Evolutionary conservation across 2,888 invertebrate genomes (phyloP), one percentile per base, ranked within the genome.

Genomic region (Caenorhabditis japonica): DNA sequence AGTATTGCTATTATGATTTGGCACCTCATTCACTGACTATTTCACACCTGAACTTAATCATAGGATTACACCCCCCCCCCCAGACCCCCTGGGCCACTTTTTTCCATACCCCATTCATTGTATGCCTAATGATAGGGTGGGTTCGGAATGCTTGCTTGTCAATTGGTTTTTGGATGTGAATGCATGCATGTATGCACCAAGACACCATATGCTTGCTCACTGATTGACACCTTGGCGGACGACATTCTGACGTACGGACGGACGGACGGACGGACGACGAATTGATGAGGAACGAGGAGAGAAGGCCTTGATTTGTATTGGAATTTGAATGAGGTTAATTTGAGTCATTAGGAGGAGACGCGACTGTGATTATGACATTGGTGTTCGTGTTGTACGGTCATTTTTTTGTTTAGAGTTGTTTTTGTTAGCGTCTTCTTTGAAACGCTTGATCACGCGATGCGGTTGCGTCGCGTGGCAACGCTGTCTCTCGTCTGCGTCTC

Each of bases 41-140:
- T 64, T 64, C 55, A 64, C 64, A 64, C 64, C 64, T 64, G 64
- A 64, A 64, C 64, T 64, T 64, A 64, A 64, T 64, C 64, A 64
- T 64, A 56, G 64, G 64, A 64, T 64, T 64, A 53, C 15, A 27
- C n/a, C 41, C 49, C n/a, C 34, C 19, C 44, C n/a, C n/a, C n/a
- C n/a, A n/a, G n/a, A n/a, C n/a, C n/a, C n/a, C n/a, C n/a, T n/a
- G n/a, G n/a, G n/a, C n/a, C n/a, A n/a, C 27, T 39, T 64, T 64
- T 55, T 64, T 47, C 53, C 25, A 19, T 52, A 17, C 27, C 36
- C 15, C 25, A 8, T 8, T 41, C 17, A 61, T 61, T 61, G 61
- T 61, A 52, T 15, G 30, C n/a, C 55, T 64, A 64, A 64, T 64
- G 49, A 64, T 64, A 56, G 64, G 64, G 39, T 64, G 46, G 52